phyloP scores from a whole-genome alignment of 2,797 vertebrate species.

The Rhynchotus rufescens region DNA sequence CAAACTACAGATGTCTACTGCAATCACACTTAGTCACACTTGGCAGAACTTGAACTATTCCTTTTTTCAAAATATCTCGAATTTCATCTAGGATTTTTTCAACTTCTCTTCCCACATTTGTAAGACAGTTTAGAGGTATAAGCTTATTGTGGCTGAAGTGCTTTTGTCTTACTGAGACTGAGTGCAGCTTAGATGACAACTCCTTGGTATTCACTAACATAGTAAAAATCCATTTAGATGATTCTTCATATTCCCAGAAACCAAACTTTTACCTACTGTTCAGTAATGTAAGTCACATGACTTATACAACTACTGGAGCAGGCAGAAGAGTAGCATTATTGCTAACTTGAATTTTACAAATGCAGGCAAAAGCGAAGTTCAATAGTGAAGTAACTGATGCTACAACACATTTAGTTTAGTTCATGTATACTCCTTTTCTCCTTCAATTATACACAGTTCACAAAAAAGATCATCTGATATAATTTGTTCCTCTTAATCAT shows the following conservation, averaged over 20 bases:
- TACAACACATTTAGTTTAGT: neutral
- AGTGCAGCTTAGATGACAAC: neutral
- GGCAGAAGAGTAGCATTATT: no score
- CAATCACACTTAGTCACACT: neutral
- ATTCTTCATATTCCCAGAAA: neutral
- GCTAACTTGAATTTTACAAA: no score
- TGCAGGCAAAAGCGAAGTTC: neutral
- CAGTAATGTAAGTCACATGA: no score
- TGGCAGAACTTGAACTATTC: neutral
- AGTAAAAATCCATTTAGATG: neutral
- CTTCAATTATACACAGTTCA: neutral
- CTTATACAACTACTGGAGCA: neutral
- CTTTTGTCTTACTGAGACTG: neutral
- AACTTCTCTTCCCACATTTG: neutral
- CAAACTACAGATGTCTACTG: neutral
- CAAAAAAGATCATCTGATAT: neutral
- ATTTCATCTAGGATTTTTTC: neutral
- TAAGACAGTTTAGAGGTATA: neutral
- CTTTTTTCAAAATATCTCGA: neutral
- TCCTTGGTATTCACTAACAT: no score
- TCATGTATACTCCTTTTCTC: neutral
- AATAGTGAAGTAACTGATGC: neutral
- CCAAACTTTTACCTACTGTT: neutral
- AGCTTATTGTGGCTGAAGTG: neutral
- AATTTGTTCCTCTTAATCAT: neutral